These are phyloP conservation scores for Andrena flavipes DNA, from an alignment of 2,888 invertebrate species.

Conservation along the genomic window DNA sequence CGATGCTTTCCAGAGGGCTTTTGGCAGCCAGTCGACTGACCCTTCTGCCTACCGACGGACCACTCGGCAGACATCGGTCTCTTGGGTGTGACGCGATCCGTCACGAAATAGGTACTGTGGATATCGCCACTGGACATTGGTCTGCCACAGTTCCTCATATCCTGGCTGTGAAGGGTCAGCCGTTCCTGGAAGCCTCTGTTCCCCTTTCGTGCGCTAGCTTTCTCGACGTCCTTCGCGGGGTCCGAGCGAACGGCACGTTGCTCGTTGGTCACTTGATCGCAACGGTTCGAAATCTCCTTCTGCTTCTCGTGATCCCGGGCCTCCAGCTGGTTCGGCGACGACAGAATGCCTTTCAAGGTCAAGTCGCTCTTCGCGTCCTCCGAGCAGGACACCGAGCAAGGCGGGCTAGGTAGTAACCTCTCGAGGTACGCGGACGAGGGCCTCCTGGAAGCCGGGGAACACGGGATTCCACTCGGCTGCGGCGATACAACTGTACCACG, in stretches of 20 bases:
- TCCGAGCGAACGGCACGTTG: conserved; percentile 26
- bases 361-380: conserved; percentile 88
- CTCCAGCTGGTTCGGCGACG: conserved; percentile 68
- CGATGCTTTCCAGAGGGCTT: conserved; percentile 39
- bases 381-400: conserved; percentile 89
- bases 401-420: conserved; percentile 89
- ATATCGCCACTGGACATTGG: conserved; percentile 71
- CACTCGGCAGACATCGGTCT: conserved; percentile 73
- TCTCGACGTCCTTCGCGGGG: conserved; percentile 45
- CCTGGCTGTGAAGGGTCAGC: conserved; percentile 43
- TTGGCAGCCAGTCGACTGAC: conserved; percentile 48
- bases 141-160: conserved; percentile 50
- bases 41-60: conserved; percentile 49
- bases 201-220: conserved; percentile 4
- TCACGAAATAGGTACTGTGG: conserved; percentile 60
- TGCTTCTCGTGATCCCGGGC: conserved; percentile 63
- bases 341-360: conserved; percentile 74
- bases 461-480: conserved; percentile 89
- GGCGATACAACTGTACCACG: conserved; percentile 87
- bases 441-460: conserved; percentile 72
- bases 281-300: conserved; percentile 60
- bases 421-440: conserved; percentile 86
- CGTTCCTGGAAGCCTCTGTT: conserved; percentile 55
- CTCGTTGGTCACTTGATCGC: conserved; percentile 45
- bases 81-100: conserved; percentile 66